phyloP scores from a whole-genome alignment of 2,113 vertebrate genomes.

The Baryphthengus martii region DNA sequence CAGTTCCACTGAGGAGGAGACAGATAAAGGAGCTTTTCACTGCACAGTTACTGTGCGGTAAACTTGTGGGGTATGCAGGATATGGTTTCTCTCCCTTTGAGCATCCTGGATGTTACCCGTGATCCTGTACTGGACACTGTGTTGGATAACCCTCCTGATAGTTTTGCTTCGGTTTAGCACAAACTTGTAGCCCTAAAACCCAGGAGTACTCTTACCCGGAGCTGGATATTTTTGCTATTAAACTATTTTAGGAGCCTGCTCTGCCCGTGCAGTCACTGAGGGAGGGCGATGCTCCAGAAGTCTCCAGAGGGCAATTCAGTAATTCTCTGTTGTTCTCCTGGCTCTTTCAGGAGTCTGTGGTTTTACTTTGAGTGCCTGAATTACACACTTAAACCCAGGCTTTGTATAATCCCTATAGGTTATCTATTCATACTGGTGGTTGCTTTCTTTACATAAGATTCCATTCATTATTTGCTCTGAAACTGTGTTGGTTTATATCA shows the following conservation, averaged over 20 bases:
- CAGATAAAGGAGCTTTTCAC: neutral
- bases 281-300: neutral
- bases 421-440: neutral
- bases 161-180: neutral
- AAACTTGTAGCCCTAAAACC: neutral
- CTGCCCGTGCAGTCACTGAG: neutral
- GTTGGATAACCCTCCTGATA: neutral
- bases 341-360: neutral
- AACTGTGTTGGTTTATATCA: neutral
- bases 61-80: neutral
- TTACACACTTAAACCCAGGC: neutral
- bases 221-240: neutral
- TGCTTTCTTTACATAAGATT: neutral
- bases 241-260: neutral
- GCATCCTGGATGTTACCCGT: neutral
- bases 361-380: neutral
- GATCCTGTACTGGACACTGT: neutral
- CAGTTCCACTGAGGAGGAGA: neutral
- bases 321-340: neutral
- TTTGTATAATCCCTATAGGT: neutral
- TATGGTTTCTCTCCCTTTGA: neutral
- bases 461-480: neutral
- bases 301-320: neutral
- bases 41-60: neutral
- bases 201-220: neutral